Percentiles rank a stretch among this genome's conserved stretches.
Conservation (phyloP, 2,888 invertebrate genomes). For the Lasioglossum marginatum region DNA sequence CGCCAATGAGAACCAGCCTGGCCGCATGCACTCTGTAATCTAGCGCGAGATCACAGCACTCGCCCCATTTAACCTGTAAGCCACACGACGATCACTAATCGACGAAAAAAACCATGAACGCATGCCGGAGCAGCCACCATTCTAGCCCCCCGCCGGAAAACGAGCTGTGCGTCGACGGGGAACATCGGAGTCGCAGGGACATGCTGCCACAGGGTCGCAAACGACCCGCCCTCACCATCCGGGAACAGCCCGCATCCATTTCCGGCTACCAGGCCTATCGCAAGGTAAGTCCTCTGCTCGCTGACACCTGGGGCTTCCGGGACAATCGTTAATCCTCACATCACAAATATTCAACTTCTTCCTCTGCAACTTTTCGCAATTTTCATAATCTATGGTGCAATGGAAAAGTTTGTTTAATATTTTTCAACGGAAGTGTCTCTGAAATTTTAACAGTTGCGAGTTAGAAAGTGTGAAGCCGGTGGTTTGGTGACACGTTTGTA, state of each 20-base stretch:
- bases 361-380: not conserved
- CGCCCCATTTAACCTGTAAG: slow-evolving; percentile 71
- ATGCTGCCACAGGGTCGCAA: slow-evolving; percentile 92
- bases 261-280: slow-evolving; percentile 82
- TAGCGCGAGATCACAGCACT: slow-evolving; percentile 76
- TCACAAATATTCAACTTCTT: not conserved
- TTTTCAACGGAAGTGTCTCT: not conserved
- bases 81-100: slow-evolving; percentile 76
- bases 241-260: slow-evolving; percentile 84
- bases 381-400: not conserved
- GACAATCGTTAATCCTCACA: not conserved
- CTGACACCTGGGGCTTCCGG: not conserved
- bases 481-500: not conserved
- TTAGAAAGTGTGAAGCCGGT: not conserved
- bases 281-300: slow-evolving; percentile 81
- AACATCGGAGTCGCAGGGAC: slow-evolving; percentile 92
- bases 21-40: slow-evolving; percentile 65
- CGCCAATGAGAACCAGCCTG: slow-evolving; percentile 68
- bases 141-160: slow-evolving; percentile 85
- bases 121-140: slow-evolving; percentile 81
- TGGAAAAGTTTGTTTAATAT: too few species aligned
- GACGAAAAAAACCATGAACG: slow-evolving; percentile 69
- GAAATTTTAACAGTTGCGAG: not conserved
- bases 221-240: slow-evolving; percentile 89
- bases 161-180: slow-evolving; percentile 86